phyloP scores from a whole-genome alignment of 2,113 vertebrate species.

The Trematocara variabile region DNA sequence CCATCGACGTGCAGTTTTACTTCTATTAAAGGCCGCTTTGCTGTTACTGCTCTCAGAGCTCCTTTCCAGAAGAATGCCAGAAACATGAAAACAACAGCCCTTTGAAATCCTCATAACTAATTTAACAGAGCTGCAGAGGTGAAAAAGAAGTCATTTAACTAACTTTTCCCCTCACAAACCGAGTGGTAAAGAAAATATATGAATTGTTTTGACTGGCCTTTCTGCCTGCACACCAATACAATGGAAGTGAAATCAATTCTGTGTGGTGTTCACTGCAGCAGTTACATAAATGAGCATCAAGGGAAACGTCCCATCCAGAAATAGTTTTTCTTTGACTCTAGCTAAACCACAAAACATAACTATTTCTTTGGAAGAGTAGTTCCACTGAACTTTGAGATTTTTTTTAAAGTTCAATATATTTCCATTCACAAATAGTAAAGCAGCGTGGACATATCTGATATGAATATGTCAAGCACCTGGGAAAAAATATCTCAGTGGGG shows the following conservation, averaged over 20 bases:
- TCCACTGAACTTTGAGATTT: neutral
- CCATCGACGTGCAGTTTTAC: neutral
- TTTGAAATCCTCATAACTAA: neutral
- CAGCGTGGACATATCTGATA: neutral
- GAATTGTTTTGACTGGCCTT: neutral
- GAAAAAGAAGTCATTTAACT: neutral
- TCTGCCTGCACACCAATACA: neutral
- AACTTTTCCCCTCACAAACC: neutral
- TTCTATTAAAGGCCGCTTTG: slow-evolving; percentile 1
- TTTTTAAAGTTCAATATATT: neutral
- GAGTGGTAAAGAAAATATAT: neutral
- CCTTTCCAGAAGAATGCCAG: neutral
- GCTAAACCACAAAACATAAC: neutral
- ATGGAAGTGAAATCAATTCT: neutral
- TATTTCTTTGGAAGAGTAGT: neutral
- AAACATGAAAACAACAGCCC: neutral
- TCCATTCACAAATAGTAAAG: neutral
- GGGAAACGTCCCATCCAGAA: neutral
- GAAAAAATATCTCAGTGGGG: neutral
- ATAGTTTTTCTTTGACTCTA: neutral
- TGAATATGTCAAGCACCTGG: neutral
- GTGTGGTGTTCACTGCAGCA: neutral
- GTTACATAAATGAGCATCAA: neutral
- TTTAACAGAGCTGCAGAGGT: neutral
- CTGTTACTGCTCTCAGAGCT: neutral